Conservation (phyloP, 2,888 invertebrate species). For the Tenodera sinensis region DNA sequence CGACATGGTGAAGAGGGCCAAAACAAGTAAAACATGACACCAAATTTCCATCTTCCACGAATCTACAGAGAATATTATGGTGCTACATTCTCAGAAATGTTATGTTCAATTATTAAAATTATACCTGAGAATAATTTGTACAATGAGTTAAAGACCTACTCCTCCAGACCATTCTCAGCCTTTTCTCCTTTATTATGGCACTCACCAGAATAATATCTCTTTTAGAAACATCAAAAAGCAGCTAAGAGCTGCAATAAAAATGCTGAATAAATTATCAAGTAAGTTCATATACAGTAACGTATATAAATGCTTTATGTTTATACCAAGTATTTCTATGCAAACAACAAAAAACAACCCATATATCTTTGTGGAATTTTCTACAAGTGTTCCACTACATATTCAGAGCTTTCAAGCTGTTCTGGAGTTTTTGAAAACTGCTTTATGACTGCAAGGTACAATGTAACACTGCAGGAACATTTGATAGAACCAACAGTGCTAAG, state of each 20-base stretch:
- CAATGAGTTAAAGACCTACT: not conserved
- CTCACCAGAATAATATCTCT: not conserved
- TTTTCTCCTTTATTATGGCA: conserved; percentile 5
- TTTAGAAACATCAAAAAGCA: not conserved
- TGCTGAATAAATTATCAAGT: not conserved
- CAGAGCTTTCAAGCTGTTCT: not conserved
- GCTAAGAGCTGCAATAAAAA: not conserved
- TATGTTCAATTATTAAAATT: conserved; percentile 15
- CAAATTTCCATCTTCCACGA: not conserved
- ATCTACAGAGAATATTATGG: not conserved
- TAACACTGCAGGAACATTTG: not conserved
- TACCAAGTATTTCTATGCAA: not conserved
- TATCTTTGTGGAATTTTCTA: not conserved
- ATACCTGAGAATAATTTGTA: conserved; percentile 27
- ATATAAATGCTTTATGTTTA: not conserved
- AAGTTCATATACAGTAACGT: not conserved
- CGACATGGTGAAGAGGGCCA: not conserved
- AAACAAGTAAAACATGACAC: not conserved
- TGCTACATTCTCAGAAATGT: conserved; percentile 3
- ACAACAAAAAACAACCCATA: conserved; percentile 8
- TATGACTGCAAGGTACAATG: not conserved
- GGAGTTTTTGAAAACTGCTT: not conserved
- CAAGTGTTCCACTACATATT: not conserved
- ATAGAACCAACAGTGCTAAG: not conserved
- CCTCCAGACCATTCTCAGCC: not conserved